Evolutionary conservation across 2,888 invertebrate species (phyloP), one percentile per base, ranked within the genome.

Genomic region (Xestia rhomboidea): DNA sequence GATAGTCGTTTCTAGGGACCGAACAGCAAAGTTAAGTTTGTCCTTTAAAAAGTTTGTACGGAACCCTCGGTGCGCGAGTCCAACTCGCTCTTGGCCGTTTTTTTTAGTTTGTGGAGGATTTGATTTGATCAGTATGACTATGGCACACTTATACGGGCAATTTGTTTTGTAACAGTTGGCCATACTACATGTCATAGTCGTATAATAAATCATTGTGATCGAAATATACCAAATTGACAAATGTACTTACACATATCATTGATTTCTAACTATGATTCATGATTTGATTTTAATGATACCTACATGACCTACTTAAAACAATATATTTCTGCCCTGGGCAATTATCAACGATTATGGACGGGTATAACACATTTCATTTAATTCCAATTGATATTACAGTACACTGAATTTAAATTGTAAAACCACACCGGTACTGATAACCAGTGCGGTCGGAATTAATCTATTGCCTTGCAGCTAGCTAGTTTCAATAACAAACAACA

Each of bases 401-500:
- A 63, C 57, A 73, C 30, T 54, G 66, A 77, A 73, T 77, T 82
- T 60, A 38, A 85, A 77, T 82, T 79, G 72, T 76, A 76, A 66
- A 68, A 71, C 74, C 60, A 77, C 51, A 73, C 34, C 67, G 51
- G 41, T 77, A 64, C 73, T 79, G 83, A 85, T 85, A 82, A 79
- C 77, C 84, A 75, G 30, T 67, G 57, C 67, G 54, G 54, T 77
- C 57, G 67, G 80, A 76, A 68, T 82, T 68, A 86, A 80, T 83
- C 64, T 75, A 24, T 49, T 68, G 57, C 67, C 73, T 77, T 70
- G 75, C 73, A 76, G 38, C 57, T 62, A 76, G 38, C 57, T 62
- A 69, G 64, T 77, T 82, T 69, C 64, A 79, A 81, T 86, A 82
- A 68, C 77, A 79, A 81, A 75, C 70, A 72, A 74, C 73, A 74